Evolutionary conservation across 2,113 vertebrate species (phyloP), one percentile per base, ranked within the genome.

Genomic region (Crotalus helleri): DNA sequence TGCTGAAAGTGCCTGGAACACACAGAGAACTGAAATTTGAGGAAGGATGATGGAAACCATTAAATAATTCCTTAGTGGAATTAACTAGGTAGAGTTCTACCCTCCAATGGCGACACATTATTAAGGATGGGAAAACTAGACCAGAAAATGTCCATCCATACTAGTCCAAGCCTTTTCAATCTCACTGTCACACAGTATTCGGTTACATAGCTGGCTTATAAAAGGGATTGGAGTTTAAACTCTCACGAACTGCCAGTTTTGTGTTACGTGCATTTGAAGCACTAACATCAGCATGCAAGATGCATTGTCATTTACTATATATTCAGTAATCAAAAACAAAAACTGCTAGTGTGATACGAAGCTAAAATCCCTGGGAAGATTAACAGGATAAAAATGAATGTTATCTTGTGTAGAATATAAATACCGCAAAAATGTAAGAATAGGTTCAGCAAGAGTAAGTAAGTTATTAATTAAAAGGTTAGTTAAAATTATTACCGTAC

Each of bases 401-500:
- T 90, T 86, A 90, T 39, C 92, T 57, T 87, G 59, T 33, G 74
- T 51, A 69, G 11, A 7, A 54, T 85, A 61, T n/a, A 21, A 74
- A 58, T 55, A 74, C 55, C 93, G 89, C 23, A 93, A 94, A 93
- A 85, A n/a, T 92, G 12, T 49, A 24, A 93, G 58, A 94, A 51
- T 93, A 64, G 44, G 49, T 92, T 89, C 49, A 88, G 13, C 24
- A 90, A 53, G 93, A 81, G 91, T 46, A 90, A 93, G 54, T 46
- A 24, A 53, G 93, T 13, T 29, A 92, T 88, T 88, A 92, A 90
- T 51, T 93, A 91, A 90, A 51, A 97, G 94, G 94, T 96, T 94
- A 96, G 96, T 95, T 94, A 96, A 96, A 97, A 95, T 88, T 0
- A 95, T 95, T 97, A 97, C 97, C 89, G 95, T 97, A 97, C 97